Percentiles rank a stretch among this genome's conserved stretches.
Evolutionary conservation across 1,140 invertebrate genomes (phyloP).

Genomic region (Cepaea nemoralis): DNA sequence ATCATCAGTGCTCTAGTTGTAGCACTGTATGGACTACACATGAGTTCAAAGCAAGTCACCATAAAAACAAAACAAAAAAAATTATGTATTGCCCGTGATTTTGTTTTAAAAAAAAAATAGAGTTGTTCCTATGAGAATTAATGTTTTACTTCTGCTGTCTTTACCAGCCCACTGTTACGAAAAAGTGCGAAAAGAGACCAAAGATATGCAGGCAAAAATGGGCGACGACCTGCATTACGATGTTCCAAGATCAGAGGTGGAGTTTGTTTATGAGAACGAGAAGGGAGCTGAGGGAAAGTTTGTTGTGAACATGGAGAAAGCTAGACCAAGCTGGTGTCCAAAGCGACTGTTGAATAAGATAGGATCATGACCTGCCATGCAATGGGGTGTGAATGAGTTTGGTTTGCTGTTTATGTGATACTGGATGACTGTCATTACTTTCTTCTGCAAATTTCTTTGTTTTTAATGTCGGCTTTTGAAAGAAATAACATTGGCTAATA

Average conservation of each 20-base stretch:
- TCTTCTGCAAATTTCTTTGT: too few species aligned
- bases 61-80: too few species aligned
- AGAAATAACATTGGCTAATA: too few species aligned
- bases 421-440: too few species aligned
- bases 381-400: background rate
- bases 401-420: too few species aligned
- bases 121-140: too few species aligned
- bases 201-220: conserved; percentile 38
- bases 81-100: too few species aligned
- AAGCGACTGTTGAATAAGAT: conserved; percentile 36
- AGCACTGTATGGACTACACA: too few species aligned
- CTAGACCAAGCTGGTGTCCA: conserved; percentile 34
- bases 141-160: background rate
- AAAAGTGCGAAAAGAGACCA: conserved; percentile 29
- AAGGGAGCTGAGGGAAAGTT: background rate
- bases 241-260: conserved; percentile 30
- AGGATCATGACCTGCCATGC: background rate
- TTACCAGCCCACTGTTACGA: conserved; percentile 34
- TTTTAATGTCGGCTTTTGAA: too few species aligned
- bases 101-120: too few species aligned
- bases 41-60: too few species aligned
- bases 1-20: too few species aligned
- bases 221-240: conserved; percentile 33
- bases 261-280: conserved; percentile 35
- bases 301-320: conserved; percentile 34